Conservation (phyloP, 2,888 invertebrate genomes). For the Hartigia nigra region DNA sequence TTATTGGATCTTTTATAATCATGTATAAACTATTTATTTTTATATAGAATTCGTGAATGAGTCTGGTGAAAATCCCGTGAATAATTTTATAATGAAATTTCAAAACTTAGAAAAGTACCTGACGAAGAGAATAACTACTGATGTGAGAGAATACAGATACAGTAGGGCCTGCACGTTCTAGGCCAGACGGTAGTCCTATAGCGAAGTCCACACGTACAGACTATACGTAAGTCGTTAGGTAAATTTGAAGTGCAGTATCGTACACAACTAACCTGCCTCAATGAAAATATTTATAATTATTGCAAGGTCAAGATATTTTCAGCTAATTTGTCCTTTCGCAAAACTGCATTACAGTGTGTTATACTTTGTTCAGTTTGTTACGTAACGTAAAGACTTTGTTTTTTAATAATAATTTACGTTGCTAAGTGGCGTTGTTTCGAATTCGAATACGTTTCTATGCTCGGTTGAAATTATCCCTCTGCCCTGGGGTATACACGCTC, state of each 20-base stretch:
- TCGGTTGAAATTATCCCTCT: not conserved
- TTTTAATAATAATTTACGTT: not conserved
- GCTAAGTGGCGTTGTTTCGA: not conserved
- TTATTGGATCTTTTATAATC: not conserved
- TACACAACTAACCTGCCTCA: not conserved
- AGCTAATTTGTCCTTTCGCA: not conserved
- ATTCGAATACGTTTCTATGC: not conserved
- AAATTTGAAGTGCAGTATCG: not conserved
- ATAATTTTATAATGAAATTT: not conserved
- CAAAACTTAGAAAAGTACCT: not conserved
- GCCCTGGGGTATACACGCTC: not conserved
- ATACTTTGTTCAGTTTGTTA: not conserved
- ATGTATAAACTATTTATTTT: not conserved
- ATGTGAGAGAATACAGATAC: not conserved
- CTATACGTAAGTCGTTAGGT: not conserved
- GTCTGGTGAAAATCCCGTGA: not conserved
- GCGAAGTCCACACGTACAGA: not conserved
- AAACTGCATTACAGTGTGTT: not conserved
- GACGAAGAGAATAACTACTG: not conserved
- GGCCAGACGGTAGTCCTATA: not conserved
- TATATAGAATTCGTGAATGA: not conserved
- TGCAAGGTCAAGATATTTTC: not conserved
- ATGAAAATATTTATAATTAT: not conserved
- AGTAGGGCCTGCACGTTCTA: not conserved
- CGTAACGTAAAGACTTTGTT: not conserved